A percentile compares a stretch with the other conserved stretches of the same genome.
Evolutionary conservation across 2,113 vertebrate genomes (phyloP).

Genomic region (Lepisosteus oculatus): DNA sequence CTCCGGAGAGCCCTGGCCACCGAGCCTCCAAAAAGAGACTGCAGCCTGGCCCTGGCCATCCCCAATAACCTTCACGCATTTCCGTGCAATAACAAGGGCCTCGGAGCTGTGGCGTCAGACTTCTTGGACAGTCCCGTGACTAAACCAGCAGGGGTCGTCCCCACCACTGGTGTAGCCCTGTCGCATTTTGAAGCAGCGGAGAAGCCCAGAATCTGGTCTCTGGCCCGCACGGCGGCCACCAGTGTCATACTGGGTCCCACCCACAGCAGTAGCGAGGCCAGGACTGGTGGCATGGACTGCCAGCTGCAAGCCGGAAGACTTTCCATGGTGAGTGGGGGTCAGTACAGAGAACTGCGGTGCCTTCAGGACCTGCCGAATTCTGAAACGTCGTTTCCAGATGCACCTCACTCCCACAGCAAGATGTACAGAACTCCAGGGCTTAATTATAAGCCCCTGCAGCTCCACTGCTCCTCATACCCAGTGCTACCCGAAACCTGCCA

Average conservation of each 20-base stretch:
- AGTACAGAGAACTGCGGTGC: slow-evolving; percentile 44
- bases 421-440: slow-evolving; percentile 67
- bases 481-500: slow-evolving; percentile 73
- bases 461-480: slow-evolving; percentile 73
- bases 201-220: slow-evolving; percentile 90
- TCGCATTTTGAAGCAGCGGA: slow-evolving; percentile 70
- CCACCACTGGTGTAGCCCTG: slow-evolving; percentile 42
- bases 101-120: slow-evolving; percentile 49
- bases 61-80: slow-evolving; percentile 65
- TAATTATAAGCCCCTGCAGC: slow-evolving; percentile 69
- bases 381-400: slow-evolving; percentile 58
- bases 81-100: slow-evolving; percentile 62
- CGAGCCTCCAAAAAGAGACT: slow-evolving; percentile 62
- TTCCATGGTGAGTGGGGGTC: slow-evolving; percentile 38
- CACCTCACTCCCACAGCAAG: slow-evolving; percentile 63
- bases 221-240: slow-evolving; percentile 80
- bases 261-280: slow-evolving; percentile 48
- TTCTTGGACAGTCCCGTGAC: slow-evolving; percentile 59
- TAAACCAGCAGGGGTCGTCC: slow-evolving; percentile 37
- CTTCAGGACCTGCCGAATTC: slow-evolving; percentile 51
- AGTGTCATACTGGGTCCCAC: slow-evolving; percentile 51
- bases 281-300: slow-evolving; percentile 60
- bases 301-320: slow-evolving; percentile 54
- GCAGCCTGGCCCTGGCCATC: slow-evolving; percentile 57
- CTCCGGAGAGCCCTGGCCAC: slow-evolving; percentile 42